These are phyloP conservation scores for Hermaeophaga mercurialis DNA, from an alignment of 2,888 invertebrate species.

Conservation along the genomic window DNA sequence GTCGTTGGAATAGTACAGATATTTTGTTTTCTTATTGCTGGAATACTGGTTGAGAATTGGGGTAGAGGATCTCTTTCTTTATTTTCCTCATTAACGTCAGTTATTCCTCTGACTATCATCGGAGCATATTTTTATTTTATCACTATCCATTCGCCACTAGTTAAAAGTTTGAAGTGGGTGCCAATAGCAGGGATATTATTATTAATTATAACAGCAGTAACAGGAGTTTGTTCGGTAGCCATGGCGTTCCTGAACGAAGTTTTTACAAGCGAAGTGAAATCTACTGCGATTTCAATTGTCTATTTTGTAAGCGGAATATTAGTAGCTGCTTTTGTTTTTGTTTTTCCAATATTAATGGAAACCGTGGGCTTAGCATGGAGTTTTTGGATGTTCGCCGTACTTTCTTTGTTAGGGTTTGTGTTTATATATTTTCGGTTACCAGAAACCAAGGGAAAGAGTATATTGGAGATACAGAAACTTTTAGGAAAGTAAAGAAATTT, in stretches of 20 bases:
- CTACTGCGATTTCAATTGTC: slow-evolving; percentile 67
- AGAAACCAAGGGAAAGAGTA: slow-evolving; percentile 43
- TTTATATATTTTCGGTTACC: slow-evolving; percentile 39
- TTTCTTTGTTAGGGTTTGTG: slow-evolving; percentile 32
- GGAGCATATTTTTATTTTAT: slow-evolving; percentile 37
- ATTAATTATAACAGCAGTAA: slow-evolving; percentile 73
- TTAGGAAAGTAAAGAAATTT: too few species aligned
- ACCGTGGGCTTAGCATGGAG: slow-evolving; percentile 37
- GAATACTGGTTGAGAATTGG: slow-evolving; percentile 73
- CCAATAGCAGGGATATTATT: slow-evolving; percentile 72
- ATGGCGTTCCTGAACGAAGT: slow-evolving; percentile 84
- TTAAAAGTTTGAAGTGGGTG: slow-evolving; percentile 64
- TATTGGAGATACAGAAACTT: slow-evolving; percentile 38
- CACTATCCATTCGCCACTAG: slow-evolving; percentile 5
- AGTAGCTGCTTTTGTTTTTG: slow-evolving; percentile 35
- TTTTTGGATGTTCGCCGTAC: slow-evolving; percentile 39
- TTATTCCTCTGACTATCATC: slow-evolving; percentile 56
- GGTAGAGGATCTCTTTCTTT: slow-evolving; percentile 70
- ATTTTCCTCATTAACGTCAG: slow-evolving; percentile 68
- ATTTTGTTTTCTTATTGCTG: slow-evolving; percentile 70
- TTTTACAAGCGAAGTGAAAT: slow-evolving; percentile 69
- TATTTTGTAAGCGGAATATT: slow-evolving; percentile 27
- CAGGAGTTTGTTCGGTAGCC: slow-evolving; percentile 73
- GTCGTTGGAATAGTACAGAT: slow-evolving; percentile 80
- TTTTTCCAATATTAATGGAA: slow-evolving; percentile 40